Evolutionary conservation across 2,888 invertebrate genomes (phyloP), one percentile per base, ranked within the genome.

Genomic region (Tetropium fuscum): DNA sequence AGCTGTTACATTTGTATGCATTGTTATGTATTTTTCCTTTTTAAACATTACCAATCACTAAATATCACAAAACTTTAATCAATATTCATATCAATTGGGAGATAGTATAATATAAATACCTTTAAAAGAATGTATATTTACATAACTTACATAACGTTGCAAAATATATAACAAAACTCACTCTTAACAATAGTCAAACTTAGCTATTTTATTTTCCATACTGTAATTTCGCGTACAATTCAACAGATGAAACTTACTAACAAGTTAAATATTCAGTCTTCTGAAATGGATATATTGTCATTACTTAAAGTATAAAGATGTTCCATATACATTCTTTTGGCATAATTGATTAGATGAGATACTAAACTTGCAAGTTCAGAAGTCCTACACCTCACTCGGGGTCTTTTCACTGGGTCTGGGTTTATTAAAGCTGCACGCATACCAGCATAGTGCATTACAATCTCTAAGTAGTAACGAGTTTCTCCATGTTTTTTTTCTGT

Each of bases 301-400:
- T 69, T 71, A 44, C 67, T 71, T 66, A 91, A 84, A 53, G 93
- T 94, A 78, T 93, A 90, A 74, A 87, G 86, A 64, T 89, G 86
- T 83, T 96, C 95, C 78, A 92, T 90, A 82, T 90, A 90, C 77
- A 95, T 88, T 74, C 90, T 90, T 80, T 92, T 92, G 54, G 96
- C 96, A 82, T 93, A 93, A 76, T 93, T 94, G 64, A 97, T 93
- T 85, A 95, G 91, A 68, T 91, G 88, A 18, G 90, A 88, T 66
- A 90, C 88, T 83, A 88, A 87, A 64, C 85, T 85, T 11, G 93
- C 92, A 65, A 92, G 86, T 67, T 86, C 87, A 58, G 86, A 87
- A 64, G 86, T 86, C 80, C 92, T 91, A 79, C 93, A 93, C 74
- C 92, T 86, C 68, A 94, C 91, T 79, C 90, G 87, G 32, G 93